Conservation (phyloP, 2,888 invertebrate species). For the Metacarcinus magister region DNA sequence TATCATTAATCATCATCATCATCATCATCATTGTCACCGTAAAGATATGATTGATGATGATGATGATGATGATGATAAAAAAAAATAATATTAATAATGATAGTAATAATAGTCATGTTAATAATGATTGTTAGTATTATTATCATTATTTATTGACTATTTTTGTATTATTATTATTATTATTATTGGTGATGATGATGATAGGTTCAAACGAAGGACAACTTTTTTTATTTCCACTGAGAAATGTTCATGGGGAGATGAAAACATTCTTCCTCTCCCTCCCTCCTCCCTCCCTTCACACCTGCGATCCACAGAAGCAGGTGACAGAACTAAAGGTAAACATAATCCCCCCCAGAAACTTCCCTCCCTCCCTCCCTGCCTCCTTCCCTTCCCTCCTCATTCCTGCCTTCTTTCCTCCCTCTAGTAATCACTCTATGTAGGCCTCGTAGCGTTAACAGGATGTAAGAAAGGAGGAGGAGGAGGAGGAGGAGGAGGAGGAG, state of each 20-base stretch:
- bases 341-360: background rate
- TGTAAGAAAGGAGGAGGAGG: background rate
- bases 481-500: background rate
- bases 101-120: too few species aligned
- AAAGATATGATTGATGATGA: too few species aligned
- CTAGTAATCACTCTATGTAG: background rate
- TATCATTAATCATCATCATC: too few species aligned
- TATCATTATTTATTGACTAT: background rate
- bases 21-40: too few species aligned
- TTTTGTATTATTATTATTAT: background rate
- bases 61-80: too few species aligned
- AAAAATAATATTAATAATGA: too few species aligned
- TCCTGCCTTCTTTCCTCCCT: slow-evolving; percentile 9
- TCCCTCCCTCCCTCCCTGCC: background rate
- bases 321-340: background rate
- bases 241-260: background rate
- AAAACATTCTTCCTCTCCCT: background rate
- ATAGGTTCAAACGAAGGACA: background rate
- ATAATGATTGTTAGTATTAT: too few species aligned
- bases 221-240: background rate
- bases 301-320: slow-evolving; percentile 27
- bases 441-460: background rate
- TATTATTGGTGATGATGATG: too few species aligned
- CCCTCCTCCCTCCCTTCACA: background rate
- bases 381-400: slow-evolving; percentile 3